Evolutionary conservation across 2,888 invertebrate species (phyloP).

Genomic region (Phalera bucephala): DNA sequence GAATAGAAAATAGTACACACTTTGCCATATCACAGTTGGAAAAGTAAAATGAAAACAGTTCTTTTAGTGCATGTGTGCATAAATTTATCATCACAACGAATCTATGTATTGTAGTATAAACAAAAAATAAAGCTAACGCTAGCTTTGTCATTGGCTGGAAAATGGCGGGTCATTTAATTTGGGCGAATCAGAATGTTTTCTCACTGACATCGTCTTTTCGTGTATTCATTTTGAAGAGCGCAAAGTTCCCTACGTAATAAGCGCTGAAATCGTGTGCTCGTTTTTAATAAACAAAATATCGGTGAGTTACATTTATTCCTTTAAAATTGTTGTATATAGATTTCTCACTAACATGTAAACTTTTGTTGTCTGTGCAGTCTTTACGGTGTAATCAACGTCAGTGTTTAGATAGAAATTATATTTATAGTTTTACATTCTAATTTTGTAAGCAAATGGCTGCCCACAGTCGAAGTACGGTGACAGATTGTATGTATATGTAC

Average conservation of each 20-base stretch:
- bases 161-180: constrained; percentile 72
- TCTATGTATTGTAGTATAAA: constrained; percentile 68
- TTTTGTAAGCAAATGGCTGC: constrained; percentile 83
- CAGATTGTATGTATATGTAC: constrained; percentile 50
- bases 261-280: constrained; percentile 81
- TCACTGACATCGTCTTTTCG: constrained; percentile 59
- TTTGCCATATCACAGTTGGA: constrained; percentile 25
- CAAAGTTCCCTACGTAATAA: constrained; percentile 81
- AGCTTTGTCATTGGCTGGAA: constrained; percentile 57
- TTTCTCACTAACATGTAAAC: neutral
- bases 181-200: constrained; percentile 61
- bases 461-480: constrained; percentile 73
- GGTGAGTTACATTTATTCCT: constrained; percentile 69
- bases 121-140: constrained; percentile 78
- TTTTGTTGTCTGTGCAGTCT: neutral
- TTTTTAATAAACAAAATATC: constrained; percentile 64
- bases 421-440: constrained; percentile 74
- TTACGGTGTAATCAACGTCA: constrained; percentile 2
- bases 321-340: constrained; percentile 28
- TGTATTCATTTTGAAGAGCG: constrained; percentile 68
- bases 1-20: constrained; percentile 28
- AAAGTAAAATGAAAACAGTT: constrained; percentile 52
- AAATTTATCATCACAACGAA: constrained; percentile 54
- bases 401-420: constrained; percentile 33
- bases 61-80: constrained; percentile 60